Evolutionary conservation across 37 sponge, comb jelly and placozoan species (phyloP).

Genomic region (Agelas oroides): DNA sequence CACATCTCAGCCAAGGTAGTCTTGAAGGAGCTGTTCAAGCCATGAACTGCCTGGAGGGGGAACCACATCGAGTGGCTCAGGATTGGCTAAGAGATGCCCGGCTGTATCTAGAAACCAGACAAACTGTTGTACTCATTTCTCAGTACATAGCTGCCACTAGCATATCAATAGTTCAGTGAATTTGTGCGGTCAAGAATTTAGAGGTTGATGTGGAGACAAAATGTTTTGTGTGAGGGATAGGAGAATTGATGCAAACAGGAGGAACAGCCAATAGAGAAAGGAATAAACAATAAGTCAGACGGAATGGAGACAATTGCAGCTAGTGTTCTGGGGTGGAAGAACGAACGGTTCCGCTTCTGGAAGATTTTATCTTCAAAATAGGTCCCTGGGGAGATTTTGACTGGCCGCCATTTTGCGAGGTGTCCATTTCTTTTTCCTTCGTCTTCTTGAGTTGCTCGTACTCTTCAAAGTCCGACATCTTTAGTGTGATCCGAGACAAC

Average conservation of each 20-base stretch:
- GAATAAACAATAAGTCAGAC: too few species aligned
- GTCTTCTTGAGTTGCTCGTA: constrained; percentile 61
- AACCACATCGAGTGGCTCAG: constrained; percentile 74
- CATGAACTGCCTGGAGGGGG: constrained; percentile 78
- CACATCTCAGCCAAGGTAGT: constrained; percentile 42
- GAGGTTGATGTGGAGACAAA: too few species aligned
- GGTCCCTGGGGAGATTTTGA: neutral
- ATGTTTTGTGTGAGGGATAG: too few species aligned
- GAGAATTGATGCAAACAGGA: too few species aligned
- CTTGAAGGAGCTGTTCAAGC: constrained; percentile 70
- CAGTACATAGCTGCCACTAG: constrained; percentile 64
- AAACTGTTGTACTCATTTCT: constrained; percentile 69
- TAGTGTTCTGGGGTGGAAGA: constrained; percentile 43
- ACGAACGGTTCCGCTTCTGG: constrained; percentile 10
- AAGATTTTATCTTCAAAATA: neutral
- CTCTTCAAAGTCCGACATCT: constrained; percentile 74
- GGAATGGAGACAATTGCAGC: too few species aligned
- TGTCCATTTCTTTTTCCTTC: neutral
- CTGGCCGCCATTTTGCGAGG: neutral
- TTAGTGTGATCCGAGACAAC: constrained; percentile 69
- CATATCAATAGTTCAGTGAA: neutral
- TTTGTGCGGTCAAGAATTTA: too few species aligned
- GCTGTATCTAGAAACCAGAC: constrained; percentile 77
- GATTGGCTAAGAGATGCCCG: constrained; percentile 89
- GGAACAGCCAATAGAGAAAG: too few species aligned